Evolutionary conservation across 2,888 invertebrate genomes (phyloP).

Genomic region (Belgica antarctica): DNA sequence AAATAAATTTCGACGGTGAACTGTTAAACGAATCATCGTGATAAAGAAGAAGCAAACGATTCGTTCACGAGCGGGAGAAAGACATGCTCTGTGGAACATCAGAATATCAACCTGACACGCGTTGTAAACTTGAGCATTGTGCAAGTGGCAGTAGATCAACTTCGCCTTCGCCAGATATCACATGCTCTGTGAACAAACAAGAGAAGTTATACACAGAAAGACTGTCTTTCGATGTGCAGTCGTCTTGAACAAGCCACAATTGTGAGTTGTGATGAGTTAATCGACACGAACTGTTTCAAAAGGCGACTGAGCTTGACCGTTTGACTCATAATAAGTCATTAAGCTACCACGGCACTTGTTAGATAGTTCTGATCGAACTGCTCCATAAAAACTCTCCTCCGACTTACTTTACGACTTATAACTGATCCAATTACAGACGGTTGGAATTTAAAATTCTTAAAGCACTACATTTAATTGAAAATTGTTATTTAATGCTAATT

Average conservation of each 20-base stretch:
- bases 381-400: too few species aligned
- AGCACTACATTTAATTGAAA: neutral
- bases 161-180: neutral
- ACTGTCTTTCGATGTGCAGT: too few species aligned
- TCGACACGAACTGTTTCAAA: too few species aligned
- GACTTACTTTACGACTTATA: neutral
- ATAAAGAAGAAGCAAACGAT: neutral
- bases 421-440: neutral
- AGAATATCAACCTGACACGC: neutral
- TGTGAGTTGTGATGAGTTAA: too few species aligned
- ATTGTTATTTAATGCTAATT: slow-evolving; percentile 3
- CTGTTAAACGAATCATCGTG: neutral
- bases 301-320: too few species aligned
- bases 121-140: slow-evolving; percentile 1
- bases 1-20: neutral
- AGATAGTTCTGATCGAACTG: too few species aligned
- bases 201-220: too few species aligned
- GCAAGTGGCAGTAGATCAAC: neutral
- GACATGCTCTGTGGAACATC: neutral
- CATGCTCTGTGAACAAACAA: neutral
- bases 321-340: too few species aligned
- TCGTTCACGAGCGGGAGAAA: too few species aligned
- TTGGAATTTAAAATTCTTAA: neutral
- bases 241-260: too few species aligned
- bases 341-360: too few species aligned